Percentiles rank a stretch among this genome's conserved stretches.
These are phyloP conservation scores for Notodonta dromedarius DNA, from an alignment of 2,888 invertebrate genomes.

Conservation along the genomic window DNA sequence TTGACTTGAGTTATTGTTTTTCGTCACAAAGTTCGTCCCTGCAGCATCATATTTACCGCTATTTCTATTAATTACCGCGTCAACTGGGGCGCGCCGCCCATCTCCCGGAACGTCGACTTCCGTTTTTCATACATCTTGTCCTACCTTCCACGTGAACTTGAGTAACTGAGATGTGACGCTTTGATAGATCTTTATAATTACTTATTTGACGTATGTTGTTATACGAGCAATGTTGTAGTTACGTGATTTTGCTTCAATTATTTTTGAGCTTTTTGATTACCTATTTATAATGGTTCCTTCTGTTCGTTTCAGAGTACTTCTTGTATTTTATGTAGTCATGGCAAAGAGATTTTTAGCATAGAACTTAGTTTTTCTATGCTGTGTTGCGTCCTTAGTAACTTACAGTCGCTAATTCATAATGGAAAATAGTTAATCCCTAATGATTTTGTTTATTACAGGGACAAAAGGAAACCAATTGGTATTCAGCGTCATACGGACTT, in stretches of 20 bases:
- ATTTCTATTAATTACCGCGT: slow-evolving; percentile 71
- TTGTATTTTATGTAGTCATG: too few species aligned
- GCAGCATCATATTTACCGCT: slow-evolving; percentile 42
- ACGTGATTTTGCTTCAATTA: background rate
- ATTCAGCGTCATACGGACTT: background rate
- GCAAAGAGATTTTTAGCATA: too few species aligned
- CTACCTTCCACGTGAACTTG: slow-evolving; percentile 11
- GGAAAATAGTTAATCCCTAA: too few species aligned
- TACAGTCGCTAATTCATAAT: too few species aligned
- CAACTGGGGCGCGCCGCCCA: slow-evolving; percentile 65
- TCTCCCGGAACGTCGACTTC: slow-evolving; percentile 52
- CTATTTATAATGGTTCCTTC: too few species aligned
- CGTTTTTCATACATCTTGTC: slow-evolving; percentile 34
- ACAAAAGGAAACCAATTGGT: too few species aligned
- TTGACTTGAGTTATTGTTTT: too few species aligned
- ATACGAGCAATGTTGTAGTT: background rate
- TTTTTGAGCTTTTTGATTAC: background rate
- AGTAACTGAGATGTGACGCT: slow-evolving; percentile 19
- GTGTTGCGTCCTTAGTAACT: too few species aligned
- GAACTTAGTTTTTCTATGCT: too few species aligned
- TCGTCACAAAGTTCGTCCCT: slow-evolving; percentile 43
- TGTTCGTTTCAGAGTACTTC: too few species aligned
- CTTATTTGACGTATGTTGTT: background rate
- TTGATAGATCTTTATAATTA: background rate
- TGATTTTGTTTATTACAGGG: too few species aligned